Evolutionary conservation across 2,888 invertebrate genomes (phyloP).

Genomic region (Odontocerum albicorne): DNA sequence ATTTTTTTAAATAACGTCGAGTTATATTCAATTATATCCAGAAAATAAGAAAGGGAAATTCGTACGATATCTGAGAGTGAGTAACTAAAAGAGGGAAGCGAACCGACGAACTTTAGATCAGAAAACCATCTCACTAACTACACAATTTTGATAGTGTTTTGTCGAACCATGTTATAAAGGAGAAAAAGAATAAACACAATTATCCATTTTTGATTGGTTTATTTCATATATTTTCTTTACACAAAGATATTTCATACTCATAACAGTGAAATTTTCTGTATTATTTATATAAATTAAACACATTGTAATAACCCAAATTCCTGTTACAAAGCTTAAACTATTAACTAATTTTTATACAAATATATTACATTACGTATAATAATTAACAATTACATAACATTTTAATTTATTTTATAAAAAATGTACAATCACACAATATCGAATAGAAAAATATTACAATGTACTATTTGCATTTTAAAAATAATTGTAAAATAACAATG

Average conservation of each 20-base stretch:
- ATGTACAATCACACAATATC: slow-evolving; percentile 30
- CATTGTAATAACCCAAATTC: slow-evolving; percentile 28
- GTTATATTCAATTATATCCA: too few relatives aligned
- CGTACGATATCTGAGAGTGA: too few relatives aligned
- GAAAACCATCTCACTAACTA: too few relatives aligned
- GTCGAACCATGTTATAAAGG: neutral
- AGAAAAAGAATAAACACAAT: slow-evolving; percentile 6
- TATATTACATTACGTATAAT: slow-evolving; percentile 32
- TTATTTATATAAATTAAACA: slow-evolving; percentile 21
- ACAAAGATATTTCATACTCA: slow-evolving; percentile 30
- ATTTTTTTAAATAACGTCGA: too few relatives aligned
- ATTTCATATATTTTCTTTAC: slow-evolving; percentile 28
- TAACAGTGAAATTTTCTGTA: slow-evolving; percentile 29
- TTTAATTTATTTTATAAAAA: slow-evolving; percentile 23
- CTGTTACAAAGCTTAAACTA: slow-evolving; percentile 35
- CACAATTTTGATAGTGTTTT: too few relatives aligned
- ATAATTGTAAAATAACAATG: too few relatives aligned
- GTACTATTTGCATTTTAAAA: too few relatives aligned
- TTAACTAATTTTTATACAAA: slow-evolving; percentile 34
- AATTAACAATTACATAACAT: slow-evolving; percentile 35
- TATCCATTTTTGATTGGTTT: slow-evolving; percentile 14
- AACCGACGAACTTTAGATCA: too few relatives aligned
- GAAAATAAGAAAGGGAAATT: too few relatives aligned
- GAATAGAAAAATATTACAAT: slow-evolving; percentile 34
- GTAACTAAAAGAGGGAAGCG: too few relatives aligned